Conservation (phyloP, 1,140 invertebrate species). For the Drosophila neocordata region DNA sequence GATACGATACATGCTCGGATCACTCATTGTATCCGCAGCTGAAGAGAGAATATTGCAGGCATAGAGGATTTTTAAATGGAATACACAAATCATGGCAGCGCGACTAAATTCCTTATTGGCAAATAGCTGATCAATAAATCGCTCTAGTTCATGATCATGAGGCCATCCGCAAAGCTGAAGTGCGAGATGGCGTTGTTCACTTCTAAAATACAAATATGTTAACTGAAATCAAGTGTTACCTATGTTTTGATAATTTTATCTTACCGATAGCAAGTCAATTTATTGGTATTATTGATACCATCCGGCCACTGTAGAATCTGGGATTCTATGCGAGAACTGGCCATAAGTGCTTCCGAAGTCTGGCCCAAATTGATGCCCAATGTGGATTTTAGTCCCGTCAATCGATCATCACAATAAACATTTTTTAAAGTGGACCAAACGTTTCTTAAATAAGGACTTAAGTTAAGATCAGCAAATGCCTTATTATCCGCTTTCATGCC, state of each 20-base stretch:
- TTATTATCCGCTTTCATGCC: conserved; percentile 64
- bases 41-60: conserved; percentile 93
- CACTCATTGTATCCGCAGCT: conserved; percentile 84
- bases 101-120: conserved; percentile 86
- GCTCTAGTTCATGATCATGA: conserved; percentile 84
- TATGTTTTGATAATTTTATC: background rate
- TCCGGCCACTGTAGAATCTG: conserved; percentile 77
- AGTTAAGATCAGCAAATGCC: conserved; percentile 48
- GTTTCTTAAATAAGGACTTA: conserved; percentile 64
- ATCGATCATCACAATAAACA: conserved; percentile 64
- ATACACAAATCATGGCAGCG: conserved; percentile 95
- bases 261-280: conserved; percentile 67
- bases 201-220: conserved; percentile 83
- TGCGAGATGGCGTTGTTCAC: conserved; percentile 90
- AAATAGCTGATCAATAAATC: conserved; percentile 67
- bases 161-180: conserved; percentile 94
- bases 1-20: conserved; percentile 84
- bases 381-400: conserved; percentile 68
- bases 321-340: conserved; percentile 70
- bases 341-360: conserved; percentile 68
- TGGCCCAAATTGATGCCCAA: conserved; percentile 86
- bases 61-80: conserved; percentile 91
- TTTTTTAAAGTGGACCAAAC: conserved; percentile 70
- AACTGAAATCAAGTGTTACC: background rate
- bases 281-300: conserved; percentile 77